Conservation (phyloP, 2,888 invertebrate species). For the Nemapogon koenigi region DNA sequence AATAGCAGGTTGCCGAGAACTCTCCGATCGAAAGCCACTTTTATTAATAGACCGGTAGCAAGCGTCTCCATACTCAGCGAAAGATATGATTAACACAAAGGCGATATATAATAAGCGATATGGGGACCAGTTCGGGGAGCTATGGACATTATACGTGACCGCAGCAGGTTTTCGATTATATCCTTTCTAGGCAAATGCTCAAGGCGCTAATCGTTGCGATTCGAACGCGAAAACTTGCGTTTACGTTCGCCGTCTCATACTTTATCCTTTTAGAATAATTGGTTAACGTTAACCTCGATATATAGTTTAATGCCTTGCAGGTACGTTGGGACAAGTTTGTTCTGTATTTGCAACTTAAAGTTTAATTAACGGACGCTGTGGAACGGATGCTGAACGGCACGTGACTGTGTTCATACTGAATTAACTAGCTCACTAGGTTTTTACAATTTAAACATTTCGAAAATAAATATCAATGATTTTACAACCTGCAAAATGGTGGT, state of each 20-base stretch:
- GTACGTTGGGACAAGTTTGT: constrained; percentile 23
- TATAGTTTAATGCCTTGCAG: no score
- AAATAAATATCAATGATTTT: no score
- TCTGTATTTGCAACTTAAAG: constrained; percentile 13
- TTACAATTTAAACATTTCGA: no score
- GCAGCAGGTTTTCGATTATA: constrained; percentile 44
- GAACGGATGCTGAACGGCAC: constrained; percentile 24
- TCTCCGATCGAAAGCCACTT: constrained; percentile 37
- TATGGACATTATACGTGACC: constrained; percentile 45
- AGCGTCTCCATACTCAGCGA: constrained; percentile 48
- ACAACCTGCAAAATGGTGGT: no score
- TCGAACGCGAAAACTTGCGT: constrained; percentile 31
- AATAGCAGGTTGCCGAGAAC: constrained; percentile 57
- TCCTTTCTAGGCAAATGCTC: constrained; percentile 39
- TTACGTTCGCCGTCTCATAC: no score
- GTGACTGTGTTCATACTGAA: constrained; percentile 21
- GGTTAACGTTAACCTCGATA: no score
- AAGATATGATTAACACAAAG: constrained; percentile 62
- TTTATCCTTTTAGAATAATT: no score
- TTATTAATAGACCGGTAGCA: constrained; percentile 63
- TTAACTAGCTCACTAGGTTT: constrained; percentile 6
- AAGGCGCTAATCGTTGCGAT: constrained; percentile 18
- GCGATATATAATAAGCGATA: constrained; percentile 60
- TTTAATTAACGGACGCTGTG: constrained; percentile 12
- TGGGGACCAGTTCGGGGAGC: constrained; percentile 51